Base-by-base conservation (phyloP, 2,797 vertebrate species). In the Fringilla coelebs region DNA sequence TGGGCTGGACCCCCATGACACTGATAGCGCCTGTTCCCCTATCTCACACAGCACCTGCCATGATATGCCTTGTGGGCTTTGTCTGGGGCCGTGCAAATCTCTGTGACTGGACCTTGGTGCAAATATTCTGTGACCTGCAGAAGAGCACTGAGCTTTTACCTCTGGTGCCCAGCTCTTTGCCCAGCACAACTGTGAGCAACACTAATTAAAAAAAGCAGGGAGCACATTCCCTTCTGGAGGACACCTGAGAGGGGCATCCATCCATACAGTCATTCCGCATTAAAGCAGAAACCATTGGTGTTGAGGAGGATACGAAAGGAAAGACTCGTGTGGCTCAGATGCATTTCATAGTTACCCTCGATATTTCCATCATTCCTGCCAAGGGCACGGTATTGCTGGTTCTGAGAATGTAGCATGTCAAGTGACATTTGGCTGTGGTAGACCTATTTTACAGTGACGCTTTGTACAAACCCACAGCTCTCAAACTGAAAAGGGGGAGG, bases 371-470 rank as follows among this genome's bases (percentile, higher is more conserved):
- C 85, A 88, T 81, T 83, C 40, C 66, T 78, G 72, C 79, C 72
- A 16, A 28, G 19, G 76, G 76, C 2, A 8, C 0, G 0, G 32
- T 73, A 54, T 57, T 55, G 85, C 83, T 86, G 19, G 36, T 96
- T 96, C 96, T 95, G 88, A 95, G 94, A 95, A 88, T 18, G 40
- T 2, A 40, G n/a, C 43, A 43, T 70, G 63, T 63, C 82, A 75
- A 81, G 21, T 95, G 95, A 94, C 94, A 94, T 96, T 94, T 95
- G 88, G 19, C 83, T 95, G 91, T 91, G 91, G 89, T 52, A 88
- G 94, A 86, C 55, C 70, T 94, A 67, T 88, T 94, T 81, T 84
- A 86, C 73, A 78, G 70, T 55, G 80, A 88, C 3, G 2, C 34
- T 81, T 93, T 5, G 0, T 60, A 74, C 40, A 93, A 96, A 94